Conservation (phyloP, 37 sponge, comb jelly and placozoan species). For the Aplysina aerophoba region DNA sequence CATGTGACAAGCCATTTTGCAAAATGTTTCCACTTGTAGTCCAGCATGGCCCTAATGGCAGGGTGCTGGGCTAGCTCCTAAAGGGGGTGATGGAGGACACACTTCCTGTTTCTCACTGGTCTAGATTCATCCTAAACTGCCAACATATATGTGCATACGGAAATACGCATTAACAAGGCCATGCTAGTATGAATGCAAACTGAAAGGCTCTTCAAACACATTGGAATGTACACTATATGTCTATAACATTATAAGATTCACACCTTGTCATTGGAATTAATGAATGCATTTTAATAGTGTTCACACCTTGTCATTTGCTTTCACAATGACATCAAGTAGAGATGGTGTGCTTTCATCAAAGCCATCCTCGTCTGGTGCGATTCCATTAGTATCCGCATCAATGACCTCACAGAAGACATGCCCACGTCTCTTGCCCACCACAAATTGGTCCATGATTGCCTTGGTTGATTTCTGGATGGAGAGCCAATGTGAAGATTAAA, state of each 20-base stretch:
- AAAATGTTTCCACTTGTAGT: constrained; percentile 20
- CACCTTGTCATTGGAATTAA: no score
- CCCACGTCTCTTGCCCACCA: constrained; percentile 11
- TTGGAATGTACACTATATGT: no score
- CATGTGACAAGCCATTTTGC: background rate
- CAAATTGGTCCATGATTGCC: constrained; percentile 24
- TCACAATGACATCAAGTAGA: background rate
- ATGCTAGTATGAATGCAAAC: no score
- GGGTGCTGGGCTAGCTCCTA: constrained; percentile 20
- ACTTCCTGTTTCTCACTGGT: no score
- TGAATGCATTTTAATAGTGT: no score
- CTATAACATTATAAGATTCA: no score
- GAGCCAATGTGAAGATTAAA: background rate
- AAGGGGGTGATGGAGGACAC: no score
- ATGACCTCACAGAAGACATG: constrained; percentile 19
- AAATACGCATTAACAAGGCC: no score
- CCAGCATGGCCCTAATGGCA: constrained; percentile 10
- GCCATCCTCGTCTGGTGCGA: background rate
- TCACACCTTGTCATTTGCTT: constrained; percentile 6
- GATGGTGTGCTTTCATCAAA: background rate
- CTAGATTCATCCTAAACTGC: no score
- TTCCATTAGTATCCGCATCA: constrained; percentile 5
- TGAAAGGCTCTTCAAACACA: no score
- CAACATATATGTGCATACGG: no score
- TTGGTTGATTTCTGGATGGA: constrained; percentile 16